Evolutionary conservation across 2,797 vertebrate species (phyloP).

Genomic region (Synaphobranchus kaupii): DNA sequence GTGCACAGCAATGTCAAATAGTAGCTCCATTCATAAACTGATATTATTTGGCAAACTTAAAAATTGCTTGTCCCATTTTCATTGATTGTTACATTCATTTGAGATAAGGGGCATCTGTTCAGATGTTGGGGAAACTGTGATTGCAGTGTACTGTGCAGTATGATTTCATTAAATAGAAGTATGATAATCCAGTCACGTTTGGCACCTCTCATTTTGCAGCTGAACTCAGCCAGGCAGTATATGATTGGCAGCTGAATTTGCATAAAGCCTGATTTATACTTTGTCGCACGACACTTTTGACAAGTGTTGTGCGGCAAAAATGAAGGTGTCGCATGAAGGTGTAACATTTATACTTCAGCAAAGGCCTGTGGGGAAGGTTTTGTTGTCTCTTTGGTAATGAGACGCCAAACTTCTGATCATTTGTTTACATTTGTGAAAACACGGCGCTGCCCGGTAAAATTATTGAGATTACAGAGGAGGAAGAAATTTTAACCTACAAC

Average conservation of each 20-base stretch:
- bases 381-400: too few relatives aligned
- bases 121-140: neutral
- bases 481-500: too few relatives aligned
- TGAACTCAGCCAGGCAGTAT: neutral
- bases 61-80: neutral
- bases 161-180: constrained; percentile 2
- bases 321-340: too few relatives aligned
- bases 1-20: neutral
- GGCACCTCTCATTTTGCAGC: neutral
- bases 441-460: too few relatives aligned
- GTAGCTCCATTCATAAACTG: neutral
- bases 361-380: too few relatives aligned
- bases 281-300: too few relatives aligned
- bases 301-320: too few relatives aligned
- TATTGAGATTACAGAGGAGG: too few relatives aligned
- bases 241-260: constrained; percentile 3
- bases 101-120: neutral
- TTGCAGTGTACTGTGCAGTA: neutral
- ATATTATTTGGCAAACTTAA: neutral
- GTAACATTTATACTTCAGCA: too few relatives aligned
- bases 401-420: too few relatives aligned
- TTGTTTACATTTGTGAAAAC: too few relatives aligned
- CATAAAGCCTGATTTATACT: too few relatives aligned
- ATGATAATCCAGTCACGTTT: constrained; percentile 23
- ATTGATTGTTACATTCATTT: neutral